These are phyloP conservation scores for Dascyllus trimaculatus DNA, from an alignment of 2,113 vertebrate genomes.

Conservation along the genomic window DNA sequence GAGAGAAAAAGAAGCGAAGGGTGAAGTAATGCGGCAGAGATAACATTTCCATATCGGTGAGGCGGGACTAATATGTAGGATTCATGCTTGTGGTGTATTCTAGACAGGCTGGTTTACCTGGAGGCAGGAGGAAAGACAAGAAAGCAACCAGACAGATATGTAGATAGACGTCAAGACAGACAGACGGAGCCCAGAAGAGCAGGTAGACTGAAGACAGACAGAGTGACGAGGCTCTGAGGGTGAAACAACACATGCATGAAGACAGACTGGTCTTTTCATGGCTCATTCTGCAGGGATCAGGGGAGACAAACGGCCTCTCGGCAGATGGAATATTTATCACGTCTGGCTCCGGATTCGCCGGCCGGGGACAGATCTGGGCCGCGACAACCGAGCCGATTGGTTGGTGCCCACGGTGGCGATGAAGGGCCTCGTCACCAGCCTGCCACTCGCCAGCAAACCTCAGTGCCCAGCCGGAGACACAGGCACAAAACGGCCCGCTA, in stretches of 20 bases:
- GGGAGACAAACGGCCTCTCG: constrained; percentile 65
- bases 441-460: constrained; percentile 46
- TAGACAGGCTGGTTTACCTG: background rate
- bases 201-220: constrained; percentile 44
- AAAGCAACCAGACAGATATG: constrained; percentile 11
- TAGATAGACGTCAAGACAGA: background rate
- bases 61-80: constrained; percentile 9
- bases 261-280: constrained; percentile 73
- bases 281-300: constrained; percentile 68
- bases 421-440: constrained; percentile 68
- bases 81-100: background rate
- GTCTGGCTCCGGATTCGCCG: constrained; percentile 53
- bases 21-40: background rate
- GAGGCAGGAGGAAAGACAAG: background rate
- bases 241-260: constrained; percentile 26
- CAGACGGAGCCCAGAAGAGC: constrained; percentile 32
- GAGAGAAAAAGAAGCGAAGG: constrained; percentile 3
- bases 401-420: constrained; percentile 41
- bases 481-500: constrained; percentile 47
- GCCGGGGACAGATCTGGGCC: constrained; percentile 70
- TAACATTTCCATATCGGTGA: constrained; percentile 22
- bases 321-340: constrained; percentile 80
- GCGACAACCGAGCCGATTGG: background rate
- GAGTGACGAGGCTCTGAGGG: constrained; percentile 47
- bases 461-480: constrained; percentile 32